These are phyloP conservation scores for Cervus canadensis DNA, from an alignment of 2,113 vertebrate species.

Conservation along the genomic window DNA sequence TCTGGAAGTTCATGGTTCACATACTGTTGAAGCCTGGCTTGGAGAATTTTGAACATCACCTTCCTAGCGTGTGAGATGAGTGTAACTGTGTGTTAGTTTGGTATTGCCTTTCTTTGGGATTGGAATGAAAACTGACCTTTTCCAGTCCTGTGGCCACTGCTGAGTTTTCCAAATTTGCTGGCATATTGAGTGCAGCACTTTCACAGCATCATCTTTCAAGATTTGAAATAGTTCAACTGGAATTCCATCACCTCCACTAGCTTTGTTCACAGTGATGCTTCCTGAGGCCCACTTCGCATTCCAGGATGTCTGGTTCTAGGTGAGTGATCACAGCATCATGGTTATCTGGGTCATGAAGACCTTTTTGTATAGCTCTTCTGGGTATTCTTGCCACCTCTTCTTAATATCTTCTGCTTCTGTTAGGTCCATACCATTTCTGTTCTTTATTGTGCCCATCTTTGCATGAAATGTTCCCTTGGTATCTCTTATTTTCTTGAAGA, in stretches of 20 bases:
- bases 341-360: not conserved
- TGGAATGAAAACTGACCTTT: not conserved
- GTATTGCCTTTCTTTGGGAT: not conserved
- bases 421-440: not conserved
- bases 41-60: not conserved
- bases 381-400: not conserved
- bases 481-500: not conserved
- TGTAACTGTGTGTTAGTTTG: not conserved
- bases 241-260: not conserved
- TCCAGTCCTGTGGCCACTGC: not conserved
- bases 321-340: not conserved
- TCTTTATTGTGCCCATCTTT: not conserved
- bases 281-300: not conserved
- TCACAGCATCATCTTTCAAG: not conserved
- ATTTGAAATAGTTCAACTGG: not conserved
- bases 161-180: not conserved
- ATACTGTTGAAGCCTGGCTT: not conserved
- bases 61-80: not conserved
- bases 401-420: not conserved
- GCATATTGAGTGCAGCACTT: not conserved
- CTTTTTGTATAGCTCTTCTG: not conserved
- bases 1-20: not conserved
- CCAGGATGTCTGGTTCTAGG: not conserved
- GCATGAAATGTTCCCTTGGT: not conserved
- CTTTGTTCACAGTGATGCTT: not conserved